A percentile compares a stretch with the other conserved stretches of the same genome.
phyloP scores from a whole-genome alignment of 1,140 invertebrate genomes.

The Caenorhabditis inopinata region DNA sequence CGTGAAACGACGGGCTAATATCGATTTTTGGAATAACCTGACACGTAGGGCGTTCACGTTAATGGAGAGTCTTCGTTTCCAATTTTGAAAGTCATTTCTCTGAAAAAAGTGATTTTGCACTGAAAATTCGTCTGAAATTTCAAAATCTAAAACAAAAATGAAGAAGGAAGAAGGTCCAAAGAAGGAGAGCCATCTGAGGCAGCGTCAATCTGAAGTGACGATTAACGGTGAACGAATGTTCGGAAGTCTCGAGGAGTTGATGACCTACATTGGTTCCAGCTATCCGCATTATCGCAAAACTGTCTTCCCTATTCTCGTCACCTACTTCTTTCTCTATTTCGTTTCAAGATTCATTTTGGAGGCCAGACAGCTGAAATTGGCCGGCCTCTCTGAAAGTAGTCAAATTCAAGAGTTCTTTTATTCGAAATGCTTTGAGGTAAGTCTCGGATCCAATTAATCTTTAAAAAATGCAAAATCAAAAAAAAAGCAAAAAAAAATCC shows the following conservation, averaged over 20 bases:
- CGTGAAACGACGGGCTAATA: no score
- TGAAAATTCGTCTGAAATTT: background rate
- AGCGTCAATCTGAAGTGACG: background rate
- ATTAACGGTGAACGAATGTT: background rate
- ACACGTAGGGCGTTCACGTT: no score
- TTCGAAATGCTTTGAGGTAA: background rate
- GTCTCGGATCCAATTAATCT: no score
- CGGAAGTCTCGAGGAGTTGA: background rate
- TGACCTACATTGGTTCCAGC: background rate
- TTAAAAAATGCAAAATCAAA: no score
- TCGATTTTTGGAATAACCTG: no score
- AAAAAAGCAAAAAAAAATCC: no score
- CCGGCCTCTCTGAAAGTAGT: background rate
- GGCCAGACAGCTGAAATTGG: background rate
- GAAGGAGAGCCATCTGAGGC: background rate
- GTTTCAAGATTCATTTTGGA: background rate
- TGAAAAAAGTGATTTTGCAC: background rate
- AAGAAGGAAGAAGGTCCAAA: background rate
- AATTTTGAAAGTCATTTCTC: background rate
- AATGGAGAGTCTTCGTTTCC: no score
- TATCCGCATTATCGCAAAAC: background rate
- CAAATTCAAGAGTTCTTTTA: background rate
- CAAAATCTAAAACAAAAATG: background rate
- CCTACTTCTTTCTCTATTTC: constrained; percentile 9
- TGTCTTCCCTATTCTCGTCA: background rate